Percentiles rank a stretch among this genome's conserved stretches.
Conservation (phyloP, 2,888 invertebrate genomes). For the Agrochola lota region DNA sequence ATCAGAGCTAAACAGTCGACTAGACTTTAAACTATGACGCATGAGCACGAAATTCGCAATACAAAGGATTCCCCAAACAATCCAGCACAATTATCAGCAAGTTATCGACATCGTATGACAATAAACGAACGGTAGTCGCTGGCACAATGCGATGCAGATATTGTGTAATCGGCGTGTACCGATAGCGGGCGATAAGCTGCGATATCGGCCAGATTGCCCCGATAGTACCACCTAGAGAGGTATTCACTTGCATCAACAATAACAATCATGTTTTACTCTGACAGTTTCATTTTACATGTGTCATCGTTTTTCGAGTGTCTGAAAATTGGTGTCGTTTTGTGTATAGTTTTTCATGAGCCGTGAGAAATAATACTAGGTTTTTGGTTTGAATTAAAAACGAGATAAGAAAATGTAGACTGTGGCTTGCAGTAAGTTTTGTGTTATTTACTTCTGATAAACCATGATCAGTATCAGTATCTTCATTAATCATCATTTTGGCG, state of each 20-base stretch:
- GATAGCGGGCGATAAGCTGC: slow-evolving; percentile 68
- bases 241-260: slow-evolving; percentile 48
- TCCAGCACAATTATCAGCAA: slow-evolving; percentile 54
- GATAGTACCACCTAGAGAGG: slow-evolving; percentile 44
- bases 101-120: slow-evolving; percentile 58
- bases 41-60: slow-evolving; percentile 34
- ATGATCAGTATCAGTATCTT: too few species aligned
- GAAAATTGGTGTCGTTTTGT: slow-evolving; percentile 17
- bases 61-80: slow-evolving; percentile 63
- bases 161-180: slow-evolving; percentile 64
- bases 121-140: slow-evolving; percentile 64
- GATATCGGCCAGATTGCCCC: slow-evolving; percentile 66
- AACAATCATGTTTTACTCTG: slow-evolving; percentile 46
- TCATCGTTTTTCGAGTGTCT: background rate
- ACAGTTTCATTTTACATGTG: slow-evolving; percentile 4
- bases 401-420: slow-evolving; percentile 22
- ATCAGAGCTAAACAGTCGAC: background rate
- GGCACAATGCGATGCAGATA: slow-evolving; percentile 52
- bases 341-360: background rate
- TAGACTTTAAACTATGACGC: slow-evolving; percentile 44
- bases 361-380: background rate
- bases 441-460: slow-evolving; percentile 20
- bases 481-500: background rate
- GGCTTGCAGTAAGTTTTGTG: slow-evolving; percentile 6
- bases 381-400: background rate